Evolutionary conservation across 2,888 invertebrate genomes (phyloP).

Genomic region (Melanargia galathea): DNA sequence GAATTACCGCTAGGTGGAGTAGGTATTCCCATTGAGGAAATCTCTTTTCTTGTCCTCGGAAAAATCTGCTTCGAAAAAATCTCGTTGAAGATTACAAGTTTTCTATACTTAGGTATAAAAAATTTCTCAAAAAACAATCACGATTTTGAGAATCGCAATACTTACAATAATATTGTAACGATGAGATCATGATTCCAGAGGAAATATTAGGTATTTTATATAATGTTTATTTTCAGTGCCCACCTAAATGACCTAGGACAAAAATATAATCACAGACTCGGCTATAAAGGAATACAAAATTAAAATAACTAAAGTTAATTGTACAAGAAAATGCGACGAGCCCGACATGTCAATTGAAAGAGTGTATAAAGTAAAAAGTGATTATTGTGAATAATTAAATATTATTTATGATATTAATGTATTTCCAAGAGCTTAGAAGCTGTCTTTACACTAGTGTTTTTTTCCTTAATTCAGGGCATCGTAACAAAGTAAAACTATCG

Average conservation of each 20-base stretch:
- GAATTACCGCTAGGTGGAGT: too few species aligned
- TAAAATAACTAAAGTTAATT: slow-evolving; percentile 63
- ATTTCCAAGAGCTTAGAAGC: slow-evolving; percentile 25
- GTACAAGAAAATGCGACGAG: slow-evolving; percentile 74
- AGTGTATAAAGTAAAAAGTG: slow-evolving; percentile 71
- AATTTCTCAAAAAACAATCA: too few species aligned
- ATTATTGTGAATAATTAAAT: slow-evolving; percentile 40
- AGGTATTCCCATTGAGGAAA: too few species aligned
- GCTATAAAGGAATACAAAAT: slow-evolving; percentile 40
- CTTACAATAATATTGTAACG: neutral
- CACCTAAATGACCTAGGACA: slow-evolving; percentile 37
- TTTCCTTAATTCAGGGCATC: neutral
- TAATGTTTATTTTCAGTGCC: slow-evolving; percentile 19
- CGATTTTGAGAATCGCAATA: neutral
- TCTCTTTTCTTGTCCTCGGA: too few species aligned
- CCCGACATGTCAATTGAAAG: slow-evolving; percentile 80
- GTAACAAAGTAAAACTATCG: neutral
- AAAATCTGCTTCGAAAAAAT: too few species aligned
- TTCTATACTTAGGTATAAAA: too few species aligned
- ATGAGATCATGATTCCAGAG: too few species aligned
- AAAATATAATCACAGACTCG: slow-evolving; percentile 36
- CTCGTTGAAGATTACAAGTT: too few species aligned
- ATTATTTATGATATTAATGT: slow-evolving; percentile 33
- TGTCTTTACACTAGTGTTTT: slow-evolving; percentile 22
- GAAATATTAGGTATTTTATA: too few species aligned